Conservation (phyloP, 2,797 vertebrate genomes). For the Coracias cyanogaster region DNA sequence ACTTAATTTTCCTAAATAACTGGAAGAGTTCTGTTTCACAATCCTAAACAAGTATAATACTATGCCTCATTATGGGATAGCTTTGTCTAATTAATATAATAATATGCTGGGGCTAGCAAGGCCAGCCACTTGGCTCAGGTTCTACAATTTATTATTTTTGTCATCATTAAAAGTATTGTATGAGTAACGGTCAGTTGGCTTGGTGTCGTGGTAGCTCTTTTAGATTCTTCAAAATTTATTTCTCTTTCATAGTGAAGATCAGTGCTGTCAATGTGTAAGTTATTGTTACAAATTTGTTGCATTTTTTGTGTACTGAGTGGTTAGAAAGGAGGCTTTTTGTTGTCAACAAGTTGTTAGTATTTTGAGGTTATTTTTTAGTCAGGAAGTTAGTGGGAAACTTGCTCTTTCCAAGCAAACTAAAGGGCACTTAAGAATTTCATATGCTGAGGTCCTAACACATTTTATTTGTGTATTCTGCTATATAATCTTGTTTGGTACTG, state of each 20-base stretch:
- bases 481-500: not conserved
- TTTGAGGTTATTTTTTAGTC: not conserved
- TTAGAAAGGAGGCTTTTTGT: not conserved
- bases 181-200: not conserved
- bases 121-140: not conserved
- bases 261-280: fast-evolving
- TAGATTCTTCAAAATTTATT: not conserved
- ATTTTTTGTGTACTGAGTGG: not conserved
- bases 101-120: not conserved
- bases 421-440: not conserved
- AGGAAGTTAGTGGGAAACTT: not conserved
- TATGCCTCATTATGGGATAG: not conserved
- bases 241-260: not conserved
- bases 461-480: constrained; percentile 34
- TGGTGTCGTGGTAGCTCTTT: not conserved
- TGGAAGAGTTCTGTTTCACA: constrained; percentile 16
- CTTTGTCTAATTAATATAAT: constrained; percentile 10
- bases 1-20: not conserved
- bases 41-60: not conserved
- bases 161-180: fast-evolving
- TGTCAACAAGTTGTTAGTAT: not conserved
- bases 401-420: not conserved
- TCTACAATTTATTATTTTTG: not conserved
- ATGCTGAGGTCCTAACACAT: not conserved
- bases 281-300: not conserved